These are phyloP conservation scores for Lasioglossum figueresi DNA, from an alignment of 2,888 invertebrate genomes.

Conservation along the genomic window DNA sequence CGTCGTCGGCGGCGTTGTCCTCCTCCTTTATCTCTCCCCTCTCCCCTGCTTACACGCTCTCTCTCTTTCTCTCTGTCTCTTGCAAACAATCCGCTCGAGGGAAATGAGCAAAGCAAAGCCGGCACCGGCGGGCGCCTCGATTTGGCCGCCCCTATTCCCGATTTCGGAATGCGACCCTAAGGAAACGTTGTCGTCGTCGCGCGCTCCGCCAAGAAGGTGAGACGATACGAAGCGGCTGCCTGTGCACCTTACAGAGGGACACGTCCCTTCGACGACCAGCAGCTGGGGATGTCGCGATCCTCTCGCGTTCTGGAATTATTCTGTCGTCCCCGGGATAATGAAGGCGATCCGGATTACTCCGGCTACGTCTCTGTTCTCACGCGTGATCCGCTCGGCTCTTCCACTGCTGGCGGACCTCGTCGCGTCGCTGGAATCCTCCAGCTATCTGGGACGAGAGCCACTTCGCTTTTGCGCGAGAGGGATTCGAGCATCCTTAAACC, in stretches of 20 bases:
- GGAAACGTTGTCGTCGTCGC: slow-evolving; percentile 23
- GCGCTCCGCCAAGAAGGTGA: not conserved
- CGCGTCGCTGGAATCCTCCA: not conserved
- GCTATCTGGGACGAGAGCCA: slow-evolving; percentile 10
- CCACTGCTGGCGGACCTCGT: not conserved
- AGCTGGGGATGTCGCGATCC: slow-evolving; percentile 41
- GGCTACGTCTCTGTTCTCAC: slow-evolving; percentile 67
- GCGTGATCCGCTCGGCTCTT: slow-evolving; percentile 21
- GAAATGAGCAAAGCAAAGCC: slow-evolving; percentile 81
- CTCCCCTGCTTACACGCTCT: slow-evolving; percentile 11
- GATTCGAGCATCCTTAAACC: not conserved
- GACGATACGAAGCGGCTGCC: slow-evolving; percentile 1
- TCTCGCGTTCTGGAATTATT: slow-evolving; percentile 57
- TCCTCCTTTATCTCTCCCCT: slow-evolving; percentile 57
- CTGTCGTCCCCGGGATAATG: slow-evolving; percentile 56
- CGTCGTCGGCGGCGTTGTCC: slow-evolving; percentile 35
- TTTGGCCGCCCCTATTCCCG: slow-evolving; percentile 74
- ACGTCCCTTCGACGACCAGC: not conserved
- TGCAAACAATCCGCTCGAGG: slow-evolving; percentile 64
- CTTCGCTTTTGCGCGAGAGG: not conserved
- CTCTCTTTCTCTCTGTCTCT: slow-evolving; percentile 46
- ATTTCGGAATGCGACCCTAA: slow-evolving; percentile 77
- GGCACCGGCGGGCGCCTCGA: slow-evolving; percentile 71
- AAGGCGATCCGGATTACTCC: slow-evolving; percentile 24
- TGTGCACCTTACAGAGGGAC: not conserved